Conservation (phyloP, 53 echinoderm and acorn worm genomes). For the Antedon mediterranea region DNA sequence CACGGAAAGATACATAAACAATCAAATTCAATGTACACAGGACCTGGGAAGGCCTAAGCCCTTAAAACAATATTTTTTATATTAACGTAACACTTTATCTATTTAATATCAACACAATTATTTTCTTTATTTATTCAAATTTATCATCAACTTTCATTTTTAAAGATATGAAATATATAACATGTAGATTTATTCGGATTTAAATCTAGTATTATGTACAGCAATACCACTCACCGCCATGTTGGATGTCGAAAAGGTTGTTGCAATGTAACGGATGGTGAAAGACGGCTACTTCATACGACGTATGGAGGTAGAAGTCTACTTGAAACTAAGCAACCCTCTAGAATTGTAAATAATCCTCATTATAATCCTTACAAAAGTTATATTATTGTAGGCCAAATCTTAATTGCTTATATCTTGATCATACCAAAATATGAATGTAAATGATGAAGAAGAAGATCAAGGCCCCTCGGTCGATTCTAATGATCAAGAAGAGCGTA, state of each 20-base stretch:
- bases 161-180: neutral
- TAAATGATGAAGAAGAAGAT: slow-evolving; percentile 88
- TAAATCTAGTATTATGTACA: neutral
- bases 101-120: neutral
- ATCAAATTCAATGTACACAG: no score
- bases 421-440: slow-evolving; percentile 41
- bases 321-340: neutral
- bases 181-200: neutral
- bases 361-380: no score
- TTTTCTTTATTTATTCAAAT: neutral
- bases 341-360: no score
- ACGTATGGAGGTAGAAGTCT: neutral
- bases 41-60: no score
- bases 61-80: no score
- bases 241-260: slow-evolving; percentile 42
- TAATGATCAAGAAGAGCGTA: slow-evolving; percentile 83
- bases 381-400: no score
- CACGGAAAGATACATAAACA: no score
- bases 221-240: slow-evolving; percentile 61
- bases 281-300: neutral
- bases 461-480: slow-evolving; percentile 92
- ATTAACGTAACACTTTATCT: neutral
- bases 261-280: neutral
- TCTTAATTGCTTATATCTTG: no score
- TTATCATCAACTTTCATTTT: no score